A percentile compares a stretch with the other conserved stretches of the same genome.
These are phyloP conservation scores for Scolanthus callimorphus DNA, from an alignment of 92 coral and sea anemone genomes.

Conservation along the genomic window DNA sequence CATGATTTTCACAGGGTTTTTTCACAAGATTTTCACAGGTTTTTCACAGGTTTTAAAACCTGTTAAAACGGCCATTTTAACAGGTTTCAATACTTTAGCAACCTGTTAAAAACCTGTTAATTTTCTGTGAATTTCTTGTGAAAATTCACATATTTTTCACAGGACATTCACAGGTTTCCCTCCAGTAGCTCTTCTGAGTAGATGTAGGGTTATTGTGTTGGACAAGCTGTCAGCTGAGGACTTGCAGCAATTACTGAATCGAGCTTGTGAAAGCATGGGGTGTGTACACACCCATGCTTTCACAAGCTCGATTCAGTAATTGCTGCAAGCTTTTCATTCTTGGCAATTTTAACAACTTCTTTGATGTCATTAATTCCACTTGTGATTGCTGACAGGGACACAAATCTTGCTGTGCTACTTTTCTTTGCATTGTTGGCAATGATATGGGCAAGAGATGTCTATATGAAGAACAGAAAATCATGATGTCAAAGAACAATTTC, in stretches of 20 bases:
- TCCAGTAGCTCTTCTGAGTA: constrained; percentile 90
- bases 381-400: constrained; percentile 92
- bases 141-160: too few species aligned
- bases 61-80: too few species aligned
- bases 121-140: too few species aligned
- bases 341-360: constrained; percentile 92
- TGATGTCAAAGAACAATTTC: too few species aligned
- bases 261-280: constrained; percentile 68
- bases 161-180: too few species aligned
- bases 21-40: too few species aligned
- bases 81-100: too few species aligned
- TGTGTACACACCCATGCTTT: constrained; percentile 51
- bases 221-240: constrained; percentile 79
- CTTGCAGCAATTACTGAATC: constrained; percentile 49
- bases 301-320: constrained; percentile 59
- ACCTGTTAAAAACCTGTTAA: too few species aligned
- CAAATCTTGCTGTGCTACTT: constrained; percentile 75
- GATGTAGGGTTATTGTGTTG: constrained; percentile 90
- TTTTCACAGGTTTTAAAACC: too few species aligned
- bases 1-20: too few species aligned
- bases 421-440: constrained; percentile 73
- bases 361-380: constrained; percentile 91
- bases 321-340: constrained; percentile 83
- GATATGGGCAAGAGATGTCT: constrained; percentile 94
- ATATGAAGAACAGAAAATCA: too few species aligned